Percentiles rank a stretch among this genome's conserved stretches.
These are phyloP conservation scores for Pogona vitticeps DNA, from an alignment of 2,113 vertebrate species.

Conservation along the genomic window DNA sequence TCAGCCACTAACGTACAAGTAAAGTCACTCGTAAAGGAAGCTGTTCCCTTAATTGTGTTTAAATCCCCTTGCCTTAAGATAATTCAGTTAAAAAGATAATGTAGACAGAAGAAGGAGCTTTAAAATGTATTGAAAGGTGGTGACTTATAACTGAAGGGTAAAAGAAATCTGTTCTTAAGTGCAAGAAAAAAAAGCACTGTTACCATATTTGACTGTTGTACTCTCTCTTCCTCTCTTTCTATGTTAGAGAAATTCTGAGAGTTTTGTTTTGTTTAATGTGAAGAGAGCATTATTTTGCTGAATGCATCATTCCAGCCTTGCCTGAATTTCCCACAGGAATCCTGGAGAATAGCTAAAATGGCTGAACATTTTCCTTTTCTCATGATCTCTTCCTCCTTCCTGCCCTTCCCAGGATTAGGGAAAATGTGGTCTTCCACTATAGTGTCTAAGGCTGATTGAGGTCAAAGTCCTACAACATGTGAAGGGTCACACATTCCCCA, in stretches of 20 bases:
- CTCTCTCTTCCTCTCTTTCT: too few relatives aligned
- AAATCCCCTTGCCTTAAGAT: conserved; percentile 1
- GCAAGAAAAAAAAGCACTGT: conserved; percentile 11
- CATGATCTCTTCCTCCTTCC: not conserved
- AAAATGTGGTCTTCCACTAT: not conserved
- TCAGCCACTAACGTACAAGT: not conserved
- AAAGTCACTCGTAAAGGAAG: conserved; percentile 5
- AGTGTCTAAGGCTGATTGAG: not conserved
- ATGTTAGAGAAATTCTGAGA: accelerated
- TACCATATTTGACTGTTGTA: too few relatives aligned
- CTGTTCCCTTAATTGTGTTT: not conserved
- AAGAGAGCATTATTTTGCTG: not conserved
- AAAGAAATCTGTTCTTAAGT: not conserved
- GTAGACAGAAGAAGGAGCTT: not conserved
- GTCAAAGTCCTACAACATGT: not conserved
- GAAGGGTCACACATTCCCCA: not conserved
- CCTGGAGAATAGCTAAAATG: not conserved
- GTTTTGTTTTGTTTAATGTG: not conserved
- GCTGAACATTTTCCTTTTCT: not conserved
- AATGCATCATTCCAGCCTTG: not conserved
- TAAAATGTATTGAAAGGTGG: not conserved
- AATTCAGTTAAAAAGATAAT: not conserved
- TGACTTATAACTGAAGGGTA: not conserved
- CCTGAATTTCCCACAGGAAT: not conserved
- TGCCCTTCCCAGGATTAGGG: not conserved